phyloP scores from a whole-genome alignment of 2,113 vertebrate species.

The Propithecus coquereli region DNA sequence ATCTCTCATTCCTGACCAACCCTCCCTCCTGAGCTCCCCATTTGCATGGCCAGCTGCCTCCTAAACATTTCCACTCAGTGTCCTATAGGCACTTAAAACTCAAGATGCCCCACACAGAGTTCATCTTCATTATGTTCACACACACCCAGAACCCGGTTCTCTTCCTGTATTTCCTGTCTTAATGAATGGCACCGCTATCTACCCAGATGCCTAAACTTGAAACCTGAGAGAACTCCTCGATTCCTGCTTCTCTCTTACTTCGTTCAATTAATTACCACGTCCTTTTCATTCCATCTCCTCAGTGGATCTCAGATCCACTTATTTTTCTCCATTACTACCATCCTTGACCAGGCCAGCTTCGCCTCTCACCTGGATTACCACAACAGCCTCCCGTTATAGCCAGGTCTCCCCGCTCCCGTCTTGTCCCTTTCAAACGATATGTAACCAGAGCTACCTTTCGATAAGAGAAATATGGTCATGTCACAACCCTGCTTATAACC shows the following conservation, averaged over 20 bases:
- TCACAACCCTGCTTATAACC: neutral
- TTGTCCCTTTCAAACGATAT: neutral
- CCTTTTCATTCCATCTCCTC: neutral
- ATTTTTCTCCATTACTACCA: neutral
- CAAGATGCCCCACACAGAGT: neutral
- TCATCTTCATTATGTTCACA: neutral
- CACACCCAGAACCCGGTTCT: neutral
- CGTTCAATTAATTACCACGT: neutral
- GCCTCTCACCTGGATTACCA: neutral
- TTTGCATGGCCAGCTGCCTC: neutral
- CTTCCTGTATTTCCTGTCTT: neutral
- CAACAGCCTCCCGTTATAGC: neutral
- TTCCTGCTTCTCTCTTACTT: neutral
- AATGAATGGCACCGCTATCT: neutral
- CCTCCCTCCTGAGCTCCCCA: neutral
- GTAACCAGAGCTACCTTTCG: neutral
- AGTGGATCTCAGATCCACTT: neutral
- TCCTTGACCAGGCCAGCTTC: neutral
- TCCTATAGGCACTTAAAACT: neutral
- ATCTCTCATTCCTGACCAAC: neutral
- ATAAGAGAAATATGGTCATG: neutral
- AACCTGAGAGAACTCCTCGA: neutral
- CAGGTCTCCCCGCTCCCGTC: neutral
- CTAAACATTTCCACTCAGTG: neutral
- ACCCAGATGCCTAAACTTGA: neutral